Percentiles rank a stretch among this genome's conserved stretches.
phyloP scores from a whole-genome alignment of 2,797 vertebrate species.

The Hephaestus fuliginosus region DNA sequence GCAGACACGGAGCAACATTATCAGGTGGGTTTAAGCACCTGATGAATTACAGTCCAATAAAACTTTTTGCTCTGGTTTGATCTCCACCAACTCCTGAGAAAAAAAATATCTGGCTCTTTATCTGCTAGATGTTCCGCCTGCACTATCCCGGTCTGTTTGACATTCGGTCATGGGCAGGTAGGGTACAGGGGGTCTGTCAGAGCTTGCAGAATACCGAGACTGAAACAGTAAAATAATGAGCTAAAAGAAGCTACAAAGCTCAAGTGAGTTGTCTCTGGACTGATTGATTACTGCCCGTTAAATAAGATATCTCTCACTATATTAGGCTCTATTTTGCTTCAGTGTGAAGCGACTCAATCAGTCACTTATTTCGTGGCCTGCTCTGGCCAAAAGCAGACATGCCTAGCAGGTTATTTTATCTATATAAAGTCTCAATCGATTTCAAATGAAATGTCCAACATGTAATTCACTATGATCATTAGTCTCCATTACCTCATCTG shows the following conservation, averaged over 20 bases:
- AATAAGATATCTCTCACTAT: not conserved
- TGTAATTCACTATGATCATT: not conserved
- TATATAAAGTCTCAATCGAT: not conserved
- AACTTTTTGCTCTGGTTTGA: not conserved
- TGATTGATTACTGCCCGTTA: conserved; percentile 3
- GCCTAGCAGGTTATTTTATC: not conserved
- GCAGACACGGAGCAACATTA: not conserved
- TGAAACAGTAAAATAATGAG: not conserved
- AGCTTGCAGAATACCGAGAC: not conserved
- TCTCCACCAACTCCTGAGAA: not conserved
- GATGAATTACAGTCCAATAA: not conserved
- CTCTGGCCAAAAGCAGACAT: not conserved
- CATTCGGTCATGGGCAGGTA: not conserved
- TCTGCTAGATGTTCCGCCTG: not conserved
- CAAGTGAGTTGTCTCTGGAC: not conserved
- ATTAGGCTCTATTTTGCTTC: not conserved
- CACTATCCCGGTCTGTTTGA: no score
- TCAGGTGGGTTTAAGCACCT: not conserved
- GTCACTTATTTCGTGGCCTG: not conserved
- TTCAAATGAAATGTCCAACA: not conserved
- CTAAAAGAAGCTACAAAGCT: not conserved
- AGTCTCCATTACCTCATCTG: not conserved
- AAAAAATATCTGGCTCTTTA: not conserved
- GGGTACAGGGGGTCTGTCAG: not conserved
- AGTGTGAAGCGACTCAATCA: not conserved